phyloP scores from a whole-genome alignment of 1,140 invertebrate genomes.

The Euura lappo region DNA sequence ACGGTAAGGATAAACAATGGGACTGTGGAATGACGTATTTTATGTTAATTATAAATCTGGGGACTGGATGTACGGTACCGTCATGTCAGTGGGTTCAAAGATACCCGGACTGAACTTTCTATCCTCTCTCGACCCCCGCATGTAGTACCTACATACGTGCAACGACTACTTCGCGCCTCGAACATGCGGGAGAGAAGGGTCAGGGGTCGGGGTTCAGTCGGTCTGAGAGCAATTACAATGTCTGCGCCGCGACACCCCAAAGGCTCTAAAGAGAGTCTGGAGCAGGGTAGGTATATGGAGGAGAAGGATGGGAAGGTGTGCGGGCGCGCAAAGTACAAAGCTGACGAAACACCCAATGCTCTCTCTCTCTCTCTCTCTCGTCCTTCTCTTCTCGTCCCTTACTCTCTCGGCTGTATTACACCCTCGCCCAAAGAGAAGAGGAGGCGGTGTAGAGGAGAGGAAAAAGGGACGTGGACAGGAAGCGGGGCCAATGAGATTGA shows the following conservation, averaged over 20 bases:
- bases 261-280: slow-evolving; percentile 19
- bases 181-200: slow-evolving; percentile 12
- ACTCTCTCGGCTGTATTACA: no score
- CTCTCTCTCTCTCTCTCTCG: not conserved
- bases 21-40: not conserved
- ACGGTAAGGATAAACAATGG: slow-evolving; percentile 42
- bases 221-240: slow-evolving; percentile 36
- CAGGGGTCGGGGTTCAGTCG: slow-evolving; percentile 28
- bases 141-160: no score
- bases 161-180: no score
- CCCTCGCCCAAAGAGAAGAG: not conserved
- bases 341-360: not conserved
- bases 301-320: not conserved
- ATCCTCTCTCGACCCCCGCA: slow-evolving; percentile 15
- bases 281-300: not conserved
- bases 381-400: not conserved
- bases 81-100: no score
- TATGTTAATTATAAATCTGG: no score
- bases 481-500: slow-evolving; percentile 5
- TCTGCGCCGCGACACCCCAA: slow-evolving; percentile 35
- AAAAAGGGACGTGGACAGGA: not conserved
- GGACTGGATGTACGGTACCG: no score
- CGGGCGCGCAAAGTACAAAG: not conserved
- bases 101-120: no score
- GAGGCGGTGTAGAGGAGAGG: not conserved